A percentile compares a stretch with the other conserved stretches of the same genome.
These are phyloP conservation scores for Platorchestia sp. DNA, from an alignment of 1,140 invertebrate species.

Conservation along the genomic window DNA sequence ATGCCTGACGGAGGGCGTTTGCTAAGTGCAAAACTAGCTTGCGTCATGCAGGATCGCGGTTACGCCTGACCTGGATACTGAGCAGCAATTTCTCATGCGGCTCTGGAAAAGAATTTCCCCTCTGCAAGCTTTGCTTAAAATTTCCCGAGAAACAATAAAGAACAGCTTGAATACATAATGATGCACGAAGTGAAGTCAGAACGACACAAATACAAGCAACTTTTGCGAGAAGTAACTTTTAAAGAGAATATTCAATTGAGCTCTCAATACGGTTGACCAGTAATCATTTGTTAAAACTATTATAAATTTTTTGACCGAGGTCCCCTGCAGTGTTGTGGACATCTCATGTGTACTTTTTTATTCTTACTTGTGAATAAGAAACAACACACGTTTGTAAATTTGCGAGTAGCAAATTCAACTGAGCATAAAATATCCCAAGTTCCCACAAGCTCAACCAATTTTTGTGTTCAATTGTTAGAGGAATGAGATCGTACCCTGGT, in stretches of 20 bases:
- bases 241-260: neutral
- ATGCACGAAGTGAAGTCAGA: neutral
- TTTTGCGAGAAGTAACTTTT: neutral
- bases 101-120: neutral
- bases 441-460: too few species aligned
- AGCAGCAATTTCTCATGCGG: neutral
- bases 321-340: too few species aligned
- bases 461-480: too few species aligned
- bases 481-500: too few species aligned
- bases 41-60: neutral
- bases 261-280: neutral
- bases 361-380: too few species aligned
- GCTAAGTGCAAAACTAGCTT: neutral
- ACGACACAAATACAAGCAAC: neutral
- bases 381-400: too few species aligned
- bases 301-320: neutral
- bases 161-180: neutral
- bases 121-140: neutral
- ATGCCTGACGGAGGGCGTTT: neutral
- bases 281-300: neutral
- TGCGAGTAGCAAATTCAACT: too few species aligned
- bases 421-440: too few species aligned
- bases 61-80: neutral
- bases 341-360: too few species aligned
- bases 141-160: neutral